These are phyloP conservation scores for Aplodontia rufa DNA, from an alignment of 2,113 vertebrate species.

Conservation along the genomic window DNA sequence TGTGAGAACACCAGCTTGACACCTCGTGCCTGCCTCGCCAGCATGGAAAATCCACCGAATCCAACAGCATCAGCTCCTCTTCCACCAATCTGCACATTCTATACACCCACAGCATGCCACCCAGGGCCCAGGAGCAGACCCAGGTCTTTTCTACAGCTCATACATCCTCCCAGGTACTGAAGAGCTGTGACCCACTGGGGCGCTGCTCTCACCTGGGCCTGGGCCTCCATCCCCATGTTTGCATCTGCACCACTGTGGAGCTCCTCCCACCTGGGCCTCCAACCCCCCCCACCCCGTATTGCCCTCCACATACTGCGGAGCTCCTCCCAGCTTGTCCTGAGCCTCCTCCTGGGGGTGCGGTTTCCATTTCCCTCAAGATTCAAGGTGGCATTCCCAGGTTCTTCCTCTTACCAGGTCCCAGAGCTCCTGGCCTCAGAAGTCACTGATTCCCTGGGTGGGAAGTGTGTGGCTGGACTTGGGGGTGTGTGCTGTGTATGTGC, in stretches of 20 bases:
- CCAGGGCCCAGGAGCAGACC: background rate
- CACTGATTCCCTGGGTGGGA: background rate
- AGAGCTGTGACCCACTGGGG: background rate
- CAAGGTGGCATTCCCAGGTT: background rate
- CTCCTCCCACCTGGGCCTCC: background rate
- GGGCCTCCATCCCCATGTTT: background rate
- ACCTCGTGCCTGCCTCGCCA: too few species aligned
- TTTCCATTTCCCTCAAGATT: background rate
- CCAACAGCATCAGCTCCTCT: background rate
- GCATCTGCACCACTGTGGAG: background rate
- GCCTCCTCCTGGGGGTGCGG: too few species aligned
- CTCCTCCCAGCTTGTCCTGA: background rate
- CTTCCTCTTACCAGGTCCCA: background rate
- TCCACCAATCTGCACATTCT: too few species aligned
- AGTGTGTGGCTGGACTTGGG: background rate
- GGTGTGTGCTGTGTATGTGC: background rate
- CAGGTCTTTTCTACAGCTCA: accelerated
- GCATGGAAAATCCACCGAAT: background rate
- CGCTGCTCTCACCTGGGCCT: background rate
- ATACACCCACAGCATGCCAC: accelerated
- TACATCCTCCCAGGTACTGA: background rate
- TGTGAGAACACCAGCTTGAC: too few species aligned
- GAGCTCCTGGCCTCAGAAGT: background rate
- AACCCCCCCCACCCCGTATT: too few species aligned
- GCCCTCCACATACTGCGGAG: background rate